Percentiles rank a stretch among this genome's conserved stretches.
Conservation (phyloP, 2,888 invertebrate genomes). For the Erpobdella octoculata region DNA sequence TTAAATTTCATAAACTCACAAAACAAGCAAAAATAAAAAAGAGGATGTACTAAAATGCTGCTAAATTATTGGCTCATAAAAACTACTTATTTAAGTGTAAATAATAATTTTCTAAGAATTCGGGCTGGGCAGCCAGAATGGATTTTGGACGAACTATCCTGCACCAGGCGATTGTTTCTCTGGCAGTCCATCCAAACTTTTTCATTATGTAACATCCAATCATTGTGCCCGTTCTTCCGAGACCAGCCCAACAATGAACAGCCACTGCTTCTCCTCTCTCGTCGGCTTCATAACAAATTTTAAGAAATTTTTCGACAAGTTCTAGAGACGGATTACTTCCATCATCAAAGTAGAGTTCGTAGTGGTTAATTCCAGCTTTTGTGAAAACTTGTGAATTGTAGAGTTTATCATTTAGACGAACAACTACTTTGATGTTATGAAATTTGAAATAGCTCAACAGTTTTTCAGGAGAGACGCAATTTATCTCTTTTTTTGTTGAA, state of each 20-base stretch:
- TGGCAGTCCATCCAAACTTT: constrained; percentile 68
- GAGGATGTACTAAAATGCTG: too few species aligned
- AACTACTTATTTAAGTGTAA: too few species aligned
- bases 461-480: too few species aligned
- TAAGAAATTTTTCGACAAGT: constrained; percentile 79
- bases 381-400: constrained; percentile 80
- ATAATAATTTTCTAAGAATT: constrained; percentile 74
- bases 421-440: constrained; percentile 74
- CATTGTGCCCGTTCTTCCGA: constrained; percentile 93
- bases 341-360: constrained; percentile 91
- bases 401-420: constrained; percentile 81
- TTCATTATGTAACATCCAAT: constrained; percentile 98
- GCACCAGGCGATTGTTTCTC: constrained; percentile 91
- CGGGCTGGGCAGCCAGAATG: constrained; percentile 93
- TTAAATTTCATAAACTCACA: too few species aligned
- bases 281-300: constrained; percentile 70
- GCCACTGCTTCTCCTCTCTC: constrained; percentile 73
- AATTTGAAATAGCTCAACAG: constrained; percentile 78
- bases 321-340: constrained; percentile 85
- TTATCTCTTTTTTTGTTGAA: too few species aligned
- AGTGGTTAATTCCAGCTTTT: constrained; percentile 82
- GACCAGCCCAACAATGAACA: constrained; percentile 92
- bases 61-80: too few species aligned
- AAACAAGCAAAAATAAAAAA: too few species aligned
- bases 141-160: constrained; percentile 92